Conservation (phyloP, 2,113 vertebrate species). For the Petromus typicus region DNA sequence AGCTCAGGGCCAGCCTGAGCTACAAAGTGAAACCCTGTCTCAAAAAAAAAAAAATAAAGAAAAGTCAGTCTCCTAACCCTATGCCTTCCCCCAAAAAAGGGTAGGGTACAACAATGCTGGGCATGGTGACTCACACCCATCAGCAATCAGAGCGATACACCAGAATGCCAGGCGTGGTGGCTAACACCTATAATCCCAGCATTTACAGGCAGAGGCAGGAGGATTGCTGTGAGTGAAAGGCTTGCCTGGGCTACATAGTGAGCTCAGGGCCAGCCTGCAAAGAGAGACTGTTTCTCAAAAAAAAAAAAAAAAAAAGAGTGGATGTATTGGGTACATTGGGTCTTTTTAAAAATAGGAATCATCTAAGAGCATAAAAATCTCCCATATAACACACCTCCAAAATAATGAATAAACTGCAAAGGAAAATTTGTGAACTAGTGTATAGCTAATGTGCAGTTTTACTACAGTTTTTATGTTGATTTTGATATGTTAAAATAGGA, state of each 20-base stretch:
- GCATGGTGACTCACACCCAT: too few relatives aligned
- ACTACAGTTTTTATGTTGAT: neutral
- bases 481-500: slow-evolving; percentile 21
- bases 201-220: too few relatives aligned
- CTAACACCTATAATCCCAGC: too few relatives aligned
- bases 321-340: neutral
- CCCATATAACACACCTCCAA: slow-evolving; percentile 36
- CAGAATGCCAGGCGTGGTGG: too few relatives aligned
- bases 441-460: neutral
- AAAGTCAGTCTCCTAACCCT: neutral
- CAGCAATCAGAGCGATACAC: too few relatives aligned
- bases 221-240: too few relatives aligned
- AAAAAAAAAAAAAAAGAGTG: too few relatives aligned
- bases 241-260: too few relatives aligned
- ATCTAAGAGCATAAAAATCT: neutral
- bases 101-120: neutral
- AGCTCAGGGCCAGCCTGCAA: too few relatives aligned
- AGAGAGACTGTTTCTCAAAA: neutral
- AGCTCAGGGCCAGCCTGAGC: too few relatives aligned
- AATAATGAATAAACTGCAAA: neutral
- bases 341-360: slow-evolving; percentile 64
- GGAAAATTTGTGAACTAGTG: slow-evolving; percentile 10
- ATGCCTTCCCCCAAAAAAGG: neutral
- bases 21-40: too few relatives aligned
- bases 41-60: too few relatives aligned